phyloP scores from a whole-genome alignment of 2,888 invertebrate genomes.

The Apotomis turbidana region DNA sequence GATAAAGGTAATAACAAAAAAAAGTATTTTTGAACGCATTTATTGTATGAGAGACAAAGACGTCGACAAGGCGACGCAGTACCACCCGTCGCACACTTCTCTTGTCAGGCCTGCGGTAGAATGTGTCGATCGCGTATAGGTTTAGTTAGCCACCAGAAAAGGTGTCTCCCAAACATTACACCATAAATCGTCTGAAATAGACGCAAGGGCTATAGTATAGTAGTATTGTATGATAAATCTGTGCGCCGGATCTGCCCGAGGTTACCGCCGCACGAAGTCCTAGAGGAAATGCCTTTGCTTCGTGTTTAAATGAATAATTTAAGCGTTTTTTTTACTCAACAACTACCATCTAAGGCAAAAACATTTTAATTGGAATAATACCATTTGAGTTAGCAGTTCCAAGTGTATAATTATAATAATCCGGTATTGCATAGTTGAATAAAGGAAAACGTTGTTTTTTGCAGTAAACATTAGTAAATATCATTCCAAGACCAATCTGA shows the following conservation, averaged over 20 bases:
- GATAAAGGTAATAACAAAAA: too few species aligned
- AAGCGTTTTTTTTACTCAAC: background rate
- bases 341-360: background rate
- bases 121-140: too few species aligned
- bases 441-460: background rate
- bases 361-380: background rate
- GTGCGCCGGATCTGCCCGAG: slow-evolving; percentile 2
- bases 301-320: slow-evolving; percentile 6
- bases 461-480: background rate
- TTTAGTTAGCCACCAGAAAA: too few species aligned
- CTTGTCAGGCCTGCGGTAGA: too few species aligned
- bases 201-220: too few species aligned
- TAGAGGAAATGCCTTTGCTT: slow-evolving; percentile 17
- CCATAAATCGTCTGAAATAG: too few species aligned
- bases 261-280: slow-evolving; percentile 1
- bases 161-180: too few species aligned
- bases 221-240: background rate
- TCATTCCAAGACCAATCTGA: too few species aligned
- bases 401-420: background rate
- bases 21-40: too few species aligned
- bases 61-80: too few species aligned
- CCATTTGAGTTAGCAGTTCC: background rate
- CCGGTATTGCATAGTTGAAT: background rate
- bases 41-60: too few species aligned
- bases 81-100: too few species aligned